Evolutionary conservation across 1,140 invertebrate species (phyloP), one percentile per base, ranked within the genome.

Genomic region (Leptoteleia sp.): DNA sequence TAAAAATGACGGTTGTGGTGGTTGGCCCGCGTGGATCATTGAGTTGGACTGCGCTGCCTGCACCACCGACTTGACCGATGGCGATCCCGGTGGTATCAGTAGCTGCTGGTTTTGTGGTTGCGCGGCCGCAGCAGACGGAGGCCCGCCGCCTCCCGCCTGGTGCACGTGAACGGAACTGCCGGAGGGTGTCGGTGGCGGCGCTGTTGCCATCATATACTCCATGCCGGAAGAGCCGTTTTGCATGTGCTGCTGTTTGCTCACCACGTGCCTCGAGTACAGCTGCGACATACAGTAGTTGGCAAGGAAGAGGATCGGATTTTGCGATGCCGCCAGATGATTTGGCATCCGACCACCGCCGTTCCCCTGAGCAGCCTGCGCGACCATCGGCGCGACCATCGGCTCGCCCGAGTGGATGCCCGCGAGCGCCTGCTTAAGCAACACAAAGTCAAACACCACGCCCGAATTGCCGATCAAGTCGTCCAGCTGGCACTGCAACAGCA

Each of bases 211-310:
- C 75, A 87, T 82, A 71, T 91, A 92, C 47, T 92, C 91, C 22
- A 91, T 89, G 29, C 67, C 67, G 5, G 88, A 89, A 33, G 88
- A 89, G 16, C 91, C 91, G 68, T 92, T 92, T 62, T 91, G 89
- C 54, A 90, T 70, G 16, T 90, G 89, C 38, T 90, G 88, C 70
- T 91, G 92, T 78, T 92, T 92, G 43, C 91, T 90, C 1, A 93
- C 77, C 1, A 93, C 89, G 77, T 94, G 93, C 31, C 93, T 90
- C 27, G 93, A 92, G 84, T 93, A 94, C n/a, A 94, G 84, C 78
- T 93, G 92, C 4, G 93, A 93, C 91, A 92, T 93, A 83, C 92
- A 94, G 75, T 93, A 94, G 77, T 94, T 94, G 2, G 93, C 93
- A 16, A 95, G 90, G 81, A 94, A 93, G 22, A 94, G 85, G 33